These are phyloP conservation scores for Brachionus calyciflorus DNA, from an alignment of 1,140 invertebrate species.

Conservation along the genomic window DNA sequence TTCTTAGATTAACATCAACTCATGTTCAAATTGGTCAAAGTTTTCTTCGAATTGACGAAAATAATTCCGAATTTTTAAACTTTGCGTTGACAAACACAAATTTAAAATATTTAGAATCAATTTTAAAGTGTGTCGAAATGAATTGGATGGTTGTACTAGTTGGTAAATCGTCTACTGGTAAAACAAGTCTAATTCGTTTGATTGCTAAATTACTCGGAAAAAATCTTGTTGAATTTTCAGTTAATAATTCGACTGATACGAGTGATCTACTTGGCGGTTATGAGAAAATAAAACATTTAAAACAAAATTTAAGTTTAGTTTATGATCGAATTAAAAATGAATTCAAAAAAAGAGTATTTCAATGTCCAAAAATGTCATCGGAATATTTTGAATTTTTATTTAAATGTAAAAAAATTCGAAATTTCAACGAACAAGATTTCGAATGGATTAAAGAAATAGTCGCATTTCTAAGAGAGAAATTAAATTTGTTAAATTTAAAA, in stretches of 20 bases:
- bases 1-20: not conserved
- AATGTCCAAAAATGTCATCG: not conserved
- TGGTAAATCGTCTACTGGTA: constrained; percentile 75
- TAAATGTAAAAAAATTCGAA: not conserved
- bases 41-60: not conserved
- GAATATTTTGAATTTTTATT: constrained; percentile 14
- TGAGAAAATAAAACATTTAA: constrained; percentile 73
- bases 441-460: not conserved
- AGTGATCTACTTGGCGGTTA: constrained; percentile 90
- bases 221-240: constrained; percentile 28
- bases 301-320: not conserved
- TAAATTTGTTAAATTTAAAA: not conserved
- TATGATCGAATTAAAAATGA: not conserved
- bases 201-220: constrained; percentile 65
- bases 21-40: constrained; percentile 60
- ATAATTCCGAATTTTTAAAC: not conserved
- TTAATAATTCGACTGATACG: constrained; percentile 75
- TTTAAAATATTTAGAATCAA: constrained; percentile 67
- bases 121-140: constrained; percentile 79
- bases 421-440: not conserved
- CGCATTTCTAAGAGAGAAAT: not conserved
- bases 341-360: not conserved
- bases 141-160: constrained; percentile 87
- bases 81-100: constrained; percentile 14
- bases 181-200: constrained; percentile 74